Percentiles rank a stretch among this genome's conserved stretches.
Conservation (phyloP, 2,113 vertebrate species). For the Petaurus breviceps region DNA sequence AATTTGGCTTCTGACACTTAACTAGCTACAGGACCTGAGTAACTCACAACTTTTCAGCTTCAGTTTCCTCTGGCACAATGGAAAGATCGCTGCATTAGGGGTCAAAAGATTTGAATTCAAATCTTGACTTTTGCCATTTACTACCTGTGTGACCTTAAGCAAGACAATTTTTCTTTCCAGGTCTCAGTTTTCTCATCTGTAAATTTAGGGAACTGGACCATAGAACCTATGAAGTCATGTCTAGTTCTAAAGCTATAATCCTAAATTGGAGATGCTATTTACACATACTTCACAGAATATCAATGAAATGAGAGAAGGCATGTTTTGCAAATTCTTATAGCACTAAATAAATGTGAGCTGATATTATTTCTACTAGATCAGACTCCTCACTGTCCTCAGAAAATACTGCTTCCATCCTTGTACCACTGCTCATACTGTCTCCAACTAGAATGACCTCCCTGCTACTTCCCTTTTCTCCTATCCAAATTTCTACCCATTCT, state of each 20-base stretch:
- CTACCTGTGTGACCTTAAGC: not conserved
- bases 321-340: not conserved
- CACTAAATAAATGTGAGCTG: not conserved
- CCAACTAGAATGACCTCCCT: no score
- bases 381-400: not conserved
- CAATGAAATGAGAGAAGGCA: not conserved
- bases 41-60: not conserved
- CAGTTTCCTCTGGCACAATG: not conserved
- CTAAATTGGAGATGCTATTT: not conserved
- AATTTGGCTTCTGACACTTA: not conserved
- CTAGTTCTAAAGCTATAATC: not conserved
- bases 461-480: not conserved
- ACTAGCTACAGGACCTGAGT: not conserved
- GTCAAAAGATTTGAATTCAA: not conserved
- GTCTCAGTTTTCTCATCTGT: not conserved
- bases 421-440: not conserved
- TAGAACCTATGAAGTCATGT: not conserved
- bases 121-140: not conserved
- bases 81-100: not conserved
- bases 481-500: not conserved
- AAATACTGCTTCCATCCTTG: not conserved
- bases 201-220: not conserved
- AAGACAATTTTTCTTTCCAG: not conserved
- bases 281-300: not conserved
- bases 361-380: not conserved